Base-by-base conservation (phyloP, 2,888 invertebrate genomes). In the Agrypnus murinus region DNA sequence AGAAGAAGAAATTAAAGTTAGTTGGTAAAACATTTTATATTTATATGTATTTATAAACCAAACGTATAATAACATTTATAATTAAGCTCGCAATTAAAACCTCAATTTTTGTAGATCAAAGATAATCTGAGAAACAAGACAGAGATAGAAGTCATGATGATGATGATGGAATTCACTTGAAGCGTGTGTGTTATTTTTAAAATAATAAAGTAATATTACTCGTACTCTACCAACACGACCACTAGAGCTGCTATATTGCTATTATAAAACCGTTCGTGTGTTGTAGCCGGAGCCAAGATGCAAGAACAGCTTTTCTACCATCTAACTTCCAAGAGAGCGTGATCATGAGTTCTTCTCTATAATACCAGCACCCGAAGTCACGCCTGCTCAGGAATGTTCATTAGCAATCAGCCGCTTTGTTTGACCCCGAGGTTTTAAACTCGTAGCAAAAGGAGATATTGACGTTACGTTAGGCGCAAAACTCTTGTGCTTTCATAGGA, bases 351-450 rank as follows among this genome's bases (percentile, higher is more conserved):
- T 25, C 25, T 25, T 25, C 32, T 55, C 57, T 14, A 19, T 38
- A 55, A 19, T 59, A 48, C 60, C 66, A 60, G 68, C 58, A 63
- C 65, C 67, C 65, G 70, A 69, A 74, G 78, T 75, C 77, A 77
- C 77, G 75, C 72, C 72, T 73, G 65, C 59, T 48, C 69, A 76
- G 76, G 79, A 80, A 80, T 80, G 78, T 79, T 77, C 78, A 79
- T 80, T 79, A 79, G 78, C 77, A 74, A 76, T 76, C 75, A 74
- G 71, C 75, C 76, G 77, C 71, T 77, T 76, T 73, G 73, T 74
- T 77, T 77, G 79, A 79, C 77, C 78, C 77, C 69, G 73, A 65
- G 70, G 25, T 25, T 25, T 67, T 74, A 64, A 71, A 46, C 73
- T 65, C 69, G 67, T 75, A 65, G 65, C 70, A 43, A n/a, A n/a